phyloP scores from a whole-genome alignment of 2,797 vertebrate species.

The Anableps anableps region DNA sequence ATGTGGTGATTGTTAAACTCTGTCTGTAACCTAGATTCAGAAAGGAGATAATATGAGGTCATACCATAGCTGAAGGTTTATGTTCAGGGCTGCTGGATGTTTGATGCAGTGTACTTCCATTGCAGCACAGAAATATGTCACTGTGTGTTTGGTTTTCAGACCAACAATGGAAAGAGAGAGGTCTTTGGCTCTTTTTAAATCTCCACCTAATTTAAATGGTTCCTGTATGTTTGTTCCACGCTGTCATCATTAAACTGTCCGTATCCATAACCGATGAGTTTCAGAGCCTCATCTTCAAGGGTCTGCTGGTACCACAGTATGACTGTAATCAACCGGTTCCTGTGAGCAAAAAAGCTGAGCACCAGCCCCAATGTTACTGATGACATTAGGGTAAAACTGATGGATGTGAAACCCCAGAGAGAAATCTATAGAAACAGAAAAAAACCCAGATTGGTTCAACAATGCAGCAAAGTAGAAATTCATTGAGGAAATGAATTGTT shows the following conservation, averaged over 20 bases:
- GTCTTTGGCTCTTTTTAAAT: constrained; percentile 1
- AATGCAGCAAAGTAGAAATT: neutral
- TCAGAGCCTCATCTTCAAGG: neutral
- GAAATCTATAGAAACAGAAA: constrained; percentile 10
- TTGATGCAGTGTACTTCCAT: constrained; percentile 32
- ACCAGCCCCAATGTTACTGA: fast-evolving
- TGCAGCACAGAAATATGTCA: constrained; percentile 43
- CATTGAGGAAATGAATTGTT: neutral
- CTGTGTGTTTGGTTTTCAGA: constrained; percentile 30
- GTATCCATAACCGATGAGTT: constrained; percentile 43
- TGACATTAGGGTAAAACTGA: constrained; percentile 30
- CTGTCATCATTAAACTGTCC: constrained; percentile 7
- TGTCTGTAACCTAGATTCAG: constrained; percentile 4
- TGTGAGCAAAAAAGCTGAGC: constrained; percentile 38
- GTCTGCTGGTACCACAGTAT: constrained; percentile 50
- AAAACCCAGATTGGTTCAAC: neutral
- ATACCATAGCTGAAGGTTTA: constrained; percentile 40
- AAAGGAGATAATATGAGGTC: neutral
- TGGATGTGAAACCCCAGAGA: constrained; percentile 31
- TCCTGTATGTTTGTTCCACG: constrained; percentile 8
- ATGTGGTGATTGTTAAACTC: neutral
- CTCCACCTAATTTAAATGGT: constrained; percentile 38
- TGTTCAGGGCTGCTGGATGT: constrained; percentile 22
- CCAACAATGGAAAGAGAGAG: constrained; percentile 16
- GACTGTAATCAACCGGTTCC: constrained; percentile 14